Evolutionary conservation across 2,797 vertebrate genomes (phyloP), one percentile per base, ranked within the genome.

Genomic region (Serranus cabrilla): DNA sequence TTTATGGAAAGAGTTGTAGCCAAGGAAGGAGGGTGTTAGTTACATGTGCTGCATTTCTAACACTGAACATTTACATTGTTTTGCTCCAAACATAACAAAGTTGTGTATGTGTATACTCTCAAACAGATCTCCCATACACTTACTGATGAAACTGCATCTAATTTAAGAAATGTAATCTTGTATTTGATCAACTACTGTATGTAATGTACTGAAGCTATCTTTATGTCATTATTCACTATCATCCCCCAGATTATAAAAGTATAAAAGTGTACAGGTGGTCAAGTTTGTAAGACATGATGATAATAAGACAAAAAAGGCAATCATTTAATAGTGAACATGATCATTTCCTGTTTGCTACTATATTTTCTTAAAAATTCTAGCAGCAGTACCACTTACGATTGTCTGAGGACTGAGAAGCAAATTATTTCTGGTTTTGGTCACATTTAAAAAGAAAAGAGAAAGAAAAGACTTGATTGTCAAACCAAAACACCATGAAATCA

Each of bases 1-100:
- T 82, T 86, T 84, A 87, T 84, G 73, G 74, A 81, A 81, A 57
- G 17, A 74, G 31, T 57, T 62, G 57, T 16, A 18, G 56, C 66
- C 34, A 4, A 40, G 60, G 58, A 55, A 39, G 13, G 57, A 43
- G 42, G 46, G 45, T 6, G 17, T 68, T 39, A 21, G n/a, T 58
- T 42, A n/a, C 17, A 31, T 31, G 1, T 17, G 34, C 20, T 23
- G 25, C 47, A 46, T 66, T 63, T 66, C 55, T 42, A 58, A 55
- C 62, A 52, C 40, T n/a, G 14, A 25, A 54, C 27, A 42, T 55
- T 10, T 45, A 64, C 18, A 47, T 21, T 56, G 66, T 61, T 62
- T 1, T 40, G 11, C 40, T 62, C 5, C 50, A 69, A 59, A 62
- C 46, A 72, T 16, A 21, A 68, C 31, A 72, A 18, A 69, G 2